Evolutionary conservation across 1,140 invertebrate genomes (phyloP).

Genomic region (Leptoteleia sp.): DNA sequence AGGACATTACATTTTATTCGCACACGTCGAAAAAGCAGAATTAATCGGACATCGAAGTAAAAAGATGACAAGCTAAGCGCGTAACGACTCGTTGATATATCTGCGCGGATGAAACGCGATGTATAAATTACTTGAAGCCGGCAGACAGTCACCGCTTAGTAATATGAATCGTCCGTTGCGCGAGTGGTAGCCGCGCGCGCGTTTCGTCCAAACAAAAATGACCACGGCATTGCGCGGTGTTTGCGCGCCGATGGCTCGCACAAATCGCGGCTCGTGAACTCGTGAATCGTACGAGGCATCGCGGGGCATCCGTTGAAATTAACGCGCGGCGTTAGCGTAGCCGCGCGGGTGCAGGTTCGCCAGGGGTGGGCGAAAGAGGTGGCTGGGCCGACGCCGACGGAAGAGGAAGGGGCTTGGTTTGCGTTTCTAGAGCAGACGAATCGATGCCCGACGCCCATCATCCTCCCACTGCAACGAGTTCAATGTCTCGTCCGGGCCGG

Average conservation of each 20-base stretch:
- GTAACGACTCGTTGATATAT: neutral
- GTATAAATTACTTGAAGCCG: neutral
- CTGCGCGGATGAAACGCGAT: neutral
- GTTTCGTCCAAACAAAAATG: neutral
- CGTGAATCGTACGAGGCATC: slow-evolving; percentile 9
- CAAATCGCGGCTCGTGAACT: slow-evolving; percentile 3
- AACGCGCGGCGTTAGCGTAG: slow-evolving; percentile 48
- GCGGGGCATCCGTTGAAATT: slow-evolving; percentile 54
- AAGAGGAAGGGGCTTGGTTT: slow-evolving; percentile 53
- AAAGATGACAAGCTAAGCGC: too few relatives aligned
- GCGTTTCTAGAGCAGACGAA: slow-evolving; percentile 79
- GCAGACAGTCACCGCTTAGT: neutral
- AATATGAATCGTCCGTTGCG: neutral
- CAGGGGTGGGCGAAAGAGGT: slow-evolving; percentile 58
- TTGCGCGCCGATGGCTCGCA: neutral
- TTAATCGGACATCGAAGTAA: too few relatives aligned
- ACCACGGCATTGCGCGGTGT: neutral
- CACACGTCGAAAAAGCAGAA: too few relatives aligned
- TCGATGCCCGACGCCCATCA: slow-evolving; percentile 71
- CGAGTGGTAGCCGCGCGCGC: neutral
- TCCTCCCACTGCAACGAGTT: slow-evolving; percentile 76
- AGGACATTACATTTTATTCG: too few relatives aligned
- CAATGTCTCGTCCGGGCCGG: slow-evolving; percentile 78
- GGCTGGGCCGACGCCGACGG: slow-evolving; percentile 50
- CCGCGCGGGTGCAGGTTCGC: slow-evolving; percentile 43